Evolutionary conservation across 1,140 invertebrate genomes (phyloP).

Genomic region (Branchinecta lindahli): DNA sequence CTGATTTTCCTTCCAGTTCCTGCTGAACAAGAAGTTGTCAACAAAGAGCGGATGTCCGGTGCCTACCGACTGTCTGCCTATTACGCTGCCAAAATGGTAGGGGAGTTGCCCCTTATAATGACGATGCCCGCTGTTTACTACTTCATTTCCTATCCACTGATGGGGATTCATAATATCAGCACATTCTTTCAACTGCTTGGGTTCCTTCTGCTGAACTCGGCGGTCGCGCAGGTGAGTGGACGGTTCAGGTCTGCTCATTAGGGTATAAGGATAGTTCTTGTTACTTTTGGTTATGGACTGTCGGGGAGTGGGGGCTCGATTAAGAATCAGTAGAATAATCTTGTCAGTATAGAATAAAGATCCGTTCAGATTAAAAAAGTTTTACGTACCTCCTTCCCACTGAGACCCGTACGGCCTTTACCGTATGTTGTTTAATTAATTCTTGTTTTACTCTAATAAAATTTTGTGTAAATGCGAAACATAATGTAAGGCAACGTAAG

Average conservation of each 20-base stretch:
- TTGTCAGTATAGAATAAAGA: no score
- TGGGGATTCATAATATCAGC: slow-evolving; percentile 39
- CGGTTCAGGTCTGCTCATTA: not conserved
- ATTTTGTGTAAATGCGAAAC: no score
- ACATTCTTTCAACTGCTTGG: slow-evolving; percentile 51
- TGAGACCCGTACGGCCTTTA: no score
- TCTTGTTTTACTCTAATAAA: no score
- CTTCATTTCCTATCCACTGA: slow-evolving; percentile 60
- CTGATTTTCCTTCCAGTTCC: slow-evolving; percentile 43
- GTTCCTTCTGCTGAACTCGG: slow-evolving; percentile 55
- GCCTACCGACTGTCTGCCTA: slow-evolving; percentile 68
- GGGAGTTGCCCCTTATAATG: slow-evolving; percentile 59
- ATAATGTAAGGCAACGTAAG: no score
- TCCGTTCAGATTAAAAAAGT: no score
- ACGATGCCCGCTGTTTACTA: slow-evolving; percentile 62
- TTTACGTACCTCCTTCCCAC: no score
- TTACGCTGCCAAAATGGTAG: slow-evolving; percentile 69
- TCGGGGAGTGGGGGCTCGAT: no score
- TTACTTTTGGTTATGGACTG: no score
- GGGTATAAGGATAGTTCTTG: no score
- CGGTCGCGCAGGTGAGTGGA: slow-evolving; percentile 49
- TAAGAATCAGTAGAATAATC: no score
- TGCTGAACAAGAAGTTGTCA: slow-evolving; percentile 60
- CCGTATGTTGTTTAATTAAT: no score
- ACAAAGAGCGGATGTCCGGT: slow-evolving; percentile 63